Evolutionary conservation across 1,140 invertebrate genomes (phyloP).

Genomic region (Dendroctonus valens): DNA sequence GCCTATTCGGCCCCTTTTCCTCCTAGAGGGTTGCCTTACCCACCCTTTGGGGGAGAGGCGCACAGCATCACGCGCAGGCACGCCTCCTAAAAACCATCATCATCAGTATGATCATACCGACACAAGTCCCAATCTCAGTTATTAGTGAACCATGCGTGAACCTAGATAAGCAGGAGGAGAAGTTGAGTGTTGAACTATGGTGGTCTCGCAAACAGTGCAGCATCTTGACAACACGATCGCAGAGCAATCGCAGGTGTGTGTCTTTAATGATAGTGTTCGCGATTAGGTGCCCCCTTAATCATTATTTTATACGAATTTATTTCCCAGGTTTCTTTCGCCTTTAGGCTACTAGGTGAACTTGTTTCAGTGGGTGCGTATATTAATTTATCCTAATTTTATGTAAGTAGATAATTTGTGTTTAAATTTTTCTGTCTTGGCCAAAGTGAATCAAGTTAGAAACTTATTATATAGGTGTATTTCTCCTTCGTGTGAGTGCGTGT

Average conservation of each 20-base stretch:
- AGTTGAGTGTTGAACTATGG: slow-evolving; percentile 47
- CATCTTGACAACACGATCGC: slow-evolving; percentile 35
- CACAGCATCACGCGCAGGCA: slow-evolving; percentile 45
- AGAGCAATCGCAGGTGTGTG: slow-evolving; percentile 49
- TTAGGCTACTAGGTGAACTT: no score
- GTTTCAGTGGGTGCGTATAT: no score
- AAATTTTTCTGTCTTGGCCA: no score
- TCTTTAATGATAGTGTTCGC: slow-evolving; percentile 41
- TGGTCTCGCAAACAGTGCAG: slow-evolving; percentile 45
- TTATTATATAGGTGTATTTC: no score
- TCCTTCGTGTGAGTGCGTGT: no score
- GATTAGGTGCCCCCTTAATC: slow-evolving; percentile 39
- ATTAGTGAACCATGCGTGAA: slow-evolving; percentile 46
- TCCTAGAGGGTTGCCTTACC: slow-evolving; percentile 21
- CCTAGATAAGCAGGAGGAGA: slow-evolving; percentile 18
- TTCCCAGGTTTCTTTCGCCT: not conserved
- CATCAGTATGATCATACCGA: slow-evolving; percentile 36
- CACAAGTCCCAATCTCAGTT: slow-evolving; percentile 47
- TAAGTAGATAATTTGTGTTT: no score
- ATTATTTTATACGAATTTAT: slow-evolving; percentile 25
- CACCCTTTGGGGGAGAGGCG: slow-evolving; percentile 31
- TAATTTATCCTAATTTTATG: no score
- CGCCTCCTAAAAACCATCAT: slow-evolving; percentile 42
- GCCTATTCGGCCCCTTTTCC: slow-evolving; percentile 11
- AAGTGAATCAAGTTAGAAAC: no score